Conservation (phyloP, 2,113 vertebrate species). For the Pontoporia blainvillei region DNA sequence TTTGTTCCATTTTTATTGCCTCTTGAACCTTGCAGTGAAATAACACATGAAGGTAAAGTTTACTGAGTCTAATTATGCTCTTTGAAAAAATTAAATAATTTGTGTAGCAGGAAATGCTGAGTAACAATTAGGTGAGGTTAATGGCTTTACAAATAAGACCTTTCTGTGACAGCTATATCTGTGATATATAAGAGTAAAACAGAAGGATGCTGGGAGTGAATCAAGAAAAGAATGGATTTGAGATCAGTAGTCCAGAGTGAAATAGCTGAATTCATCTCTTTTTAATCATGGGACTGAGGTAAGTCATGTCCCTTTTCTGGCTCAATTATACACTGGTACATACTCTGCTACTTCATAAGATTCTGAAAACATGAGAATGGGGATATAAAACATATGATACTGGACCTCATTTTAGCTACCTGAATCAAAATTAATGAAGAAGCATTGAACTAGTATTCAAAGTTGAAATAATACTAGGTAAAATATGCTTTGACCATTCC, state of each 20-base stretch:
- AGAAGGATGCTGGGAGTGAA: background rate
- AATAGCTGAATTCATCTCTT: background rate
- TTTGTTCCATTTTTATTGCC: background rate
- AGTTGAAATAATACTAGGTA: background rate
- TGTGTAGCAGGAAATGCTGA: background rate
- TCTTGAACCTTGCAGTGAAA: background rate
- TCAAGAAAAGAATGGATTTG: background rate
- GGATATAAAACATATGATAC: background rate
- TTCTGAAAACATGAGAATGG: background rate
- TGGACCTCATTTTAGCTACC: background rate
- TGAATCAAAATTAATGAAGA: background rate
- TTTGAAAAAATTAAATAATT: constrained; percentile 8
- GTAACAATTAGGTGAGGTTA: background rate
- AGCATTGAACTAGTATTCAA: background rate
- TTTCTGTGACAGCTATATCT: background rate
- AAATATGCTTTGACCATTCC: background rate
- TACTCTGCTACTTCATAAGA: background rate
- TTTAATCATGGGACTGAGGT: background rate
- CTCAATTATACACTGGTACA: background rate
- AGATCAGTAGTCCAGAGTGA: background rate
- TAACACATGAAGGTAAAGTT: background rate
- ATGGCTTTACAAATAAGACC: background rate
- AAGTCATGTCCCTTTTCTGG: background rate
- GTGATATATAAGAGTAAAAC: background rate
- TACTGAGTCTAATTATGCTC: background rate